These are phyloP conservation scores for Drosophila bocki DNA, from an alignment of 1,140 invertebrate genomes.

Conservation along the genomic window DNA sequence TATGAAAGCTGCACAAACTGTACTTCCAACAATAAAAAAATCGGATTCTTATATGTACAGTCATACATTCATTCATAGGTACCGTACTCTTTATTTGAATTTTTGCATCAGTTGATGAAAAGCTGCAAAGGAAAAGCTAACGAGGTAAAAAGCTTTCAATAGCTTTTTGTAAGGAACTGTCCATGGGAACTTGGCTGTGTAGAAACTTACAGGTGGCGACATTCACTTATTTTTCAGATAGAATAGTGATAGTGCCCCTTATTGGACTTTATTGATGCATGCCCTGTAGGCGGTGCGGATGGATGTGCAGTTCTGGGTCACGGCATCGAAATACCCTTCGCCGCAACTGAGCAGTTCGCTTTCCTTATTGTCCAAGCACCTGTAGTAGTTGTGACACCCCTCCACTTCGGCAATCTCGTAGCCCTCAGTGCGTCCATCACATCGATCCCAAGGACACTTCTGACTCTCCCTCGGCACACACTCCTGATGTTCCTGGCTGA, in stretches of 20 bases:
- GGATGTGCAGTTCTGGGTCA: not conserved
- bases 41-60: not conserved
- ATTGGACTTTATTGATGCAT: slow-evolving; percentile 2
- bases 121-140: not conserved
- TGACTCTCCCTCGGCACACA: not conserved
- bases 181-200: not conserved
- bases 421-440: slow-evolving; percentile 4
- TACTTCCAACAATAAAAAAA: too few relatives aligned
- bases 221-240: not conserved
- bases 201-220: not conserved
- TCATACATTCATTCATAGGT: not conserved
- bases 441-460: slow-evolving; percentile 9
- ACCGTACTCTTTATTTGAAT: not conserved
- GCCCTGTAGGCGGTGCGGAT: slow-evolving; percentile 1
- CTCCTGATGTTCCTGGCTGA: slow-evolving; percentile 3
- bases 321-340: not conserved
- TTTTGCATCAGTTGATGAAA: not conserved
- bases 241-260: not conserved
- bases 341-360: slow-evolving; percentile 7
- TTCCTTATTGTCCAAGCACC: not conserved
- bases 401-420: slow-evolving; percentile 6
- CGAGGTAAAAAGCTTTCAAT: not conserved
- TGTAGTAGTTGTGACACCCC: slow-evolving; percentile 11
- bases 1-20: too few relatives aligned
- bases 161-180: not conserved